Evolutionary conservation across 2,797 vertebrate species (phyloP), one percentile per base, ranked within the genome.

Genomic region (Girardinus metallicus): DNA sequence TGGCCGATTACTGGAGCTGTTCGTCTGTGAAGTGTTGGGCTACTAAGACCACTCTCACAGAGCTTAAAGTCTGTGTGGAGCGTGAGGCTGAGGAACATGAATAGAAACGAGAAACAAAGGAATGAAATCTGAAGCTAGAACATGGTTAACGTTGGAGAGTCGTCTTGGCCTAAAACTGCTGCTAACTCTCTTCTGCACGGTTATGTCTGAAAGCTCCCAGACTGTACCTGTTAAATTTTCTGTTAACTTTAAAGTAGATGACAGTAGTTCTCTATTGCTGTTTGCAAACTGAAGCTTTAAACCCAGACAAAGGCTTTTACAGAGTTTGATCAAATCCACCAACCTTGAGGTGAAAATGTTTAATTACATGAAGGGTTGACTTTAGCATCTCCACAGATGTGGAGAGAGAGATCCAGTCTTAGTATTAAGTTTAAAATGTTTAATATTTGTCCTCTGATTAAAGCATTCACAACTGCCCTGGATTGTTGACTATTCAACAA

Each of bases 1-100:
- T 57, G 80, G 87, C 91, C 91, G 89, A 94, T 95, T 95, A 94
- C 91, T 89, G 81, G 84, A 93, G 87, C 91, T 93, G 91, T 91
- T 94, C 89, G 92, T 91, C 89, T 94, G 94, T 95, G 90, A 93
- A 94, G 90, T 90, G 88, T 91, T 89, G 85, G 88, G 91, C 92
- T 91, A 93, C 92, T 95, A 91, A 91, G 92, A 89, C 91, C 89
- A 93, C 87, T 95, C 94, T 95, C 94, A 94, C 92, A 95, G 90
- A 91, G 91, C 94, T 94, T 94, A 94, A 80, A 88, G 73, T 76
- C 43, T 57, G 82, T 80, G 82, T 83, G 78, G 74, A 90, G 91
- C 90, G 86, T 92, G 90, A 92, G 83, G 87, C 83, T 83, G 84
- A 83, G 80, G 88, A 83, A 66, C 79, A 74, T 78, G 46, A 80